phyloP scores from a whole-genome alignment of 2,113 vertebrate genomes.

The Etheostoma cragini region DNA sequence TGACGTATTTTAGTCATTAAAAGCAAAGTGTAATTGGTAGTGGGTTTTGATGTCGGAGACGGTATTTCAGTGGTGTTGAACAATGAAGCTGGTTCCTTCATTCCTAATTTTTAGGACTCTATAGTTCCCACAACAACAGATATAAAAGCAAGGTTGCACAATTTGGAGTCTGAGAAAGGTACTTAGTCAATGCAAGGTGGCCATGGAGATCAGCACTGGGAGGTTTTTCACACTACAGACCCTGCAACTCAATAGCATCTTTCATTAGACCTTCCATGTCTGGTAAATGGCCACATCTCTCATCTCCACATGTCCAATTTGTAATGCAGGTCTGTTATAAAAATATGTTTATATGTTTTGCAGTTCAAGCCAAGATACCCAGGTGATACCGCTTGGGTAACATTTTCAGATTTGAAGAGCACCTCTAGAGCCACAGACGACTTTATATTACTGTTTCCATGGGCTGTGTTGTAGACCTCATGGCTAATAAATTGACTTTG shows the following conservation, averaged over 20 bases:
- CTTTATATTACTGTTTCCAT: neutral
- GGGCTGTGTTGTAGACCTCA: neutral
- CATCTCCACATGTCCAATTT: neutral
- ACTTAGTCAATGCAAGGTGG: neutral
- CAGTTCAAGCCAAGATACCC: neutral
- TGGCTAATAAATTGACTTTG: neutral
- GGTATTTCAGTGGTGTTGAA: neutral
- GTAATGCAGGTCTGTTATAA: neutral
- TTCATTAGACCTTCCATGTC: neutral
- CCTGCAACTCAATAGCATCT: neutral
- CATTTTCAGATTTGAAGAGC: neutral
- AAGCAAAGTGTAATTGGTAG: neutral
- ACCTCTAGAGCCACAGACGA: too few relatives aligned
- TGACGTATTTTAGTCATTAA: neutral
- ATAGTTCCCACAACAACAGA: constrained; percentile 24
- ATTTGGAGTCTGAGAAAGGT: constrained; percentile 18
- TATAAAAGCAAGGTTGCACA: constrained; percentile 26
- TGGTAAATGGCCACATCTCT: neutral
- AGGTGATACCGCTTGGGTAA: neutral
- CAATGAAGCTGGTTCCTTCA: neutral
- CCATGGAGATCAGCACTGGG: neutral
- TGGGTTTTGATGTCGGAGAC: neutral
- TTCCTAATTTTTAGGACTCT: neutral
- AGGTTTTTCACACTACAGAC: constrained; percentile 12
- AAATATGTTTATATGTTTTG: neutral